These are phyloP conservation scores for Melanostigma gelatinosum DNA, from an alignment of 2,113 vertebrate species.

Conservation along the genomic window DNA sequence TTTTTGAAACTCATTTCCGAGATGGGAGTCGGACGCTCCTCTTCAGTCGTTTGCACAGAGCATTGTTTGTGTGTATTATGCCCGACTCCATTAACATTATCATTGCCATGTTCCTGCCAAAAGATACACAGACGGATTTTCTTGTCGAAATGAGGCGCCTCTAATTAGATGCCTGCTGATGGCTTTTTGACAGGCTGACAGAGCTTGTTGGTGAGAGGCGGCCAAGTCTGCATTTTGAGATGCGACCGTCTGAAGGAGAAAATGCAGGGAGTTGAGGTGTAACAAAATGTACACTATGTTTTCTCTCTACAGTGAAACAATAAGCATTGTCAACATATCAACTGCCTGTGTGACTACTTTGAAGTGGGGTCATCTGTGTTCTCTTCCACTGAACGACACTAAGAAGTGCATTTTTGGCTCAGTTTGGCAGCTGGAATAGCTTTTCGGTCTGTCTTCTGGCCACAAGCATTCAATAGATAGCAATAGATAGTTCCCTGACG, in stretches of 20 bases:
- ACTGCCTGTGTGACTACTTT: neutral
- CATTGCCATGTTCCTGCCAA: neutral
- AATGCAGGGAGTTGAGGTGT: neutral
- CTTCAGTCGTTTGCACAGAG: neutral
- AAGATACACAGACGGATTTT: neutral
- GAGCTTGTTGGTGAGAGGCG: neutral
- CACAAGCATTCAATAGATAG: neutral
- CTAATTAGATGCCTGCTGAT: conserved; percentile 33
- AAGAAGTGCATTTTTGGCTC: neutral
- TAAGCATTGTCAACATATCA: neutral
- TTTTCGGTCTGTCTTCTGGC: conserved; percentile 19
- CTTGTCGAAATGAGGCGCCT: conserved; percentile 9
- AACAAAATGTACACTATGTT: neutral
- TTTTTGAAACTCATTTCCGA: conserved; percentile 46
- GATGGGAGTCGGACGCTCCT: neutral
- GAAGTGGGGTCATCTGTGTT: neutral
- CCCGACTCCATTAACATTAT: conserved; percentile 22
- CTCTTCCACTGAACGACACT: neutral
- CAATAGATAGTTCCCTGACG: neutral
- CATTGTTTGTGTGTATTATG: conserved; percentile 11
- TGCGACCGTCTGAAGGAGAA: neutral
- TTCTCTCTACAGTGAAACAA: neutral
- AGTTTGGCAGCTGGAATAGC: neutral
- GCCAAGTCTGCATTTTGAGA: neutral
- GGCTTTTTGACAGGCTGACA: neutral